Percentiles rank a stretch among this genome's conserved stretches.
These are phyloP conservation scores for Leptobrachium ailaonicum DNA, from an alignment of 2,113 vertebrate genomes.

Conservation along the genomic window DNA sequence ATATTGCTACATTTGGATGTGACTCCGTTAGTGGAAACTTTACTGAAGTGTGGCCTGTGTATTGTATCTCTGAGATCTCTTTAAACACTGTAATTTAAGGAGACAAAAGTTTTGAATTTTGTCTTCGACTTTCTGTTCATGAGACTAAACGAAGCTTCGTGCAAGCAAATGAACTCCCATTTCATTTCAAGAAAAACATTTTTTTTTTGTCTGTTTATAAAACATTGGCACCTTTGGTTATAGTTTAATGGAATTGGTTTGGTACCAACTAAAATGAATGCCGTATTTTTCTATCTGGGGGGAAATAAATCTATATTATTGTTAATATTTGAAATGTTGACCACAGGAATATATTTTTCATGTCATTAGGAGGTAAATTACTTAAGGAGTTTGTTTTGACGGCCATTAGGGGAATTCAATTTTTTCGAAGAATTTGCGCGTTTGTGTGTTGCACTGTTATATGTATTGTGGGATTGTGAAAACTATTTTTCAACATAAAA, in stretches of 20 bases:
- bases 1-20: neutral
- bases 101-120: constrained; percentile 55
- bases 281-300: constrained; percentile 63
- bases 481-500: no score
- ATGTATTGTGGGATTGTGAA: no score
- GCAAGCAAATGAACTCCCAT: constrained; percentile 43
- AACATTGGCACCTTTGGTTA: constrained; percentile 52
- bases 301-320: constrained; percentile 51
- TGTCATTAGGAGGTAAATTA: constrained; percentile 25
- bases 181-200: constrained; percentile 31
- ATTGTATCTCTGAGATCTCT: constrained; percentile 51
- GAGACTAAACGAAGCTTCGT: constrained; percentile 38
- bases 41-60: constrained; percentile 55
- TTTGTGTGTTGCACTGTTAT: no score
- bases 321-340: constrained; percentile 35
- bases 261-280: constrained; percentile 63
- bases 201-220: constrained; percentile 34
- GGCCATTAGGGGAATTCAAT: neutral
- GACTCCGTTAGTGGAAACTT: constrained; percentile 58
- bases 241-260: constrained; percentile 56
- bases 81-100: constrained; percentile 52
- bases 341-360: constrained; percentile 37
- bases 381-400: constrained; percentile 23
- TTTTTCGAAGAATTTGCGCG: no score
- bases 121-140: constrained; percentile 50